These are phyloP conservation scores for Halictus ligatus DNA, from an alignment of 2,888 invertebrate species.

Conservation along the genomic window DNA sequence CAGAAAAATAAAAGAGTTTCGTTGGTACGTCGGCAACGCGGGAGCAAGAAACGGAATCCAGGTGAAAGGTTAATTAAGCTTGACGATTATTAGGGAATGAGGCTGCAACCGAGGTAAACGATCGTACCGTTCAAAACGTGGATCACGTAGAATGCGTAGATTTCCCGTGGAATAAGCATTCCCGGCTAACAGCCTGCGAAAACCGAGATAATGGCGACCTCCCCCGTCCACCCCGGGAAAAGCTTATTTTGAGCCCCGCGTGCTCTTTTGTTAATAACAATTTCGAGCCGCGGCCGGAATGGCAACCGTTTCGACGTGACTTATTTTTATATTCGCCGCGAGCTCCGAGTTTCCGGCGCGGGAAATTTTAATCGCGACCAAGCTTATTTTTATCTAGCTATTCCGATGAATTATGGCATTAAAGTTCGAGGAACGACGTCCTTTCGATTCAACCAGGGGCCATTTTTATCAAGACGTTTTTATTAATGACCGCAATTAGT, in stretches of 20 bases:
- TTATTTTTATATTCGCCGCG: slow-evolving; percentile 22
- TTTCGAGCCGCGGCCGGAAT: slow-evolving; percentile 19
- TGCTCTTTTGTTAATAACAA: slow-evolving; percentile 48
- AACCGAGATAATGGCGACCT: slow-evolving; percentile 54
- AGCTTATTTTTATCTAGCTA: slow-evolving; percentile 33
- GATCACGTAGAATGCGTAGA: slow-evolving; percentile 64
- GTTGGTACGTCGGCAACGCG: neutral
- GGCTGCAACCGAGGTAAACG: slow-evolving; percentile 2
- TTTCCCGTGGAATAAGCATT: slow-evolving; percentile 54
- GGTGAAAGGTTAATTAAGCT: slow-evolving; percentile 31
- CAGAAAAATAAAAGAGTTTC: neutral
- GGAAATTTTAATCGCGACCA: slow-evolving; percentile 26
- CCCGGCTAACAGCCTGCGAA: slow-evolving; percentile 59
- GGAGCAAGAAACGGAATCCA: neutral
- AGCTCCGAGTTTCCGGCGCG: neutral
- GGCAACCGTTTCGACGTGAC: neutral
- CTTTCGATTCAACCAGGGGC: slow-evolving; percentile 16
- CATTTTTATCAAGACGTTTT: slow-evolving; percentile 34
- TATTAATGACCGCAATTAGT: slow-evolving; percentile 45
- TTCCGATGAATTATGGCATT: slow-evolving; percentile 29
- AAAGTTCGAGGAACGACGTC: slow-evolving; percentile 23
- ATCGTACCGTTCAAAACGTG: slow-evolving; percentile 31
- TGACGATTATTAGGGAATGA: slow-evolving; percentile 42
- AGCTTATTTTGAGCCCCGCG: slow-evolving; percentile 50
- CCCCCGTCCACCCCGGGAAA: slow-evolving; percentile 13